These are phyloP conservation scores for Nephrocerus scutellatus DNA, from an alignment of 2,888 invertebrate species.

Conservation along the genomic window DNA sequence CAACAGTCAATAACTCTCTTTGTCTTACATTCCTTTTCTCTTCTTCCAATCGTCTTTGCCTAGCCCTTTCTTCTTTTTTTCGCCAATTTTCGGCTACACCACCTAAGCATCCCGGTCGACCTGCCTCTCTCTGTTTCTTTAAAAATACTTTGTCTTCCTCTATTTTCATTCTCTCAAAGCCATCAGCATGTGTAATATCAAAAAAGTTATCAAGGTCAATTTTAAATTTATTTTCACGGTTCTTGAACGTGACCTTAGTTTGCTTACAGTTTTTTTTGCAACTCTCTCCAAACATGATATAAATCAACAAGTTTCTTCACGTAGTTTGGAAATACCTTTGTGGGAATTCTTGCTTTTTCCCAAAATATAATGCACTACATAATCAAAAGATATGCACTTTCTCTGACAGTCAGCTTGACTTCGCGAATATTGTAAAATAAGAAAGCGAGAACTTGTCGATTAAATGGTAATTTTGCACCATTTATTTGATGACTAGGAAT, in stretches of 20 bases:
- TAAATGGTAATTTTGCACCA: slow-evolving; percentile 15
- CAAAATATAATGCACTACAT: slow-evolving; percentile 15
- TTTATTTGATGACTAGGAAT: slow-evolving; percentile 10
- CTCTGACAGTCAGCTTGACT: slow-evolving; percentile 13
- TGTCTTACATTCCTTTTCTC: slow-evolving; percentile 5
- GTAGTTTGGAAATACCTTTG: slow-evolving; percentile 12
- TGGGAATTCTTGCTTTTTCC: slow-evolving; percentile 13
- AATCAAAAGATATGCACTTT: too few relatives aligned
- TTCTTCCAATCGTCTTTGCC: slow-evolving; percentile 8
- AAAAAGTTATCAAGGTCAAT: slow-evolving; percentile 21
- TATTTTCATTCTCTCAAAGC: slow-evolving; percentile 26
- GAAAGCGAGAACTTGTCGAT: slow-evolving; percentile 15
- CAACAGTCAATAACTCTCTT: not conserved
- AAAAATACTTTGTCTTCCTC: slow-evolving; percentile 30
- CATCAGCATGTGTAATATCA: slow-evolving; percentile 20
- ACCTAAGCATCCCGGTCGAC: slow-evolving; percentile 26
- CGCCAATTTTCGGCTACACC: slow-evolving; percentile 29
- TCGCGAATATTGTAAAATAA: slow-evolving; percentile 18
- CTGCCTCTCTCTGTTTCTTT: slow-evolving; percentile 26
- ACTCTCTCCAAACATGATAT: slow-evolving; percentile 32
- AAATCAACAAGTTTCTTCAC: slow-evolving; percentile 8
- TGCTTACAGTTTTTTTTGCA: slow-evolving; percentile 28
- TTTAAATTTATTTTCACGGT: slow-evolving; percentile 23
- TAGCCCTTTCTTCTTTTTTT: slow-evolving; percentile 25
- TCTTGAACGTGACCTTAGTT: too few relatives aligned